Conservation (phyloP, 92 coral and sea anemone genomes). For the Parazoanthus atlanticus region DNA sequence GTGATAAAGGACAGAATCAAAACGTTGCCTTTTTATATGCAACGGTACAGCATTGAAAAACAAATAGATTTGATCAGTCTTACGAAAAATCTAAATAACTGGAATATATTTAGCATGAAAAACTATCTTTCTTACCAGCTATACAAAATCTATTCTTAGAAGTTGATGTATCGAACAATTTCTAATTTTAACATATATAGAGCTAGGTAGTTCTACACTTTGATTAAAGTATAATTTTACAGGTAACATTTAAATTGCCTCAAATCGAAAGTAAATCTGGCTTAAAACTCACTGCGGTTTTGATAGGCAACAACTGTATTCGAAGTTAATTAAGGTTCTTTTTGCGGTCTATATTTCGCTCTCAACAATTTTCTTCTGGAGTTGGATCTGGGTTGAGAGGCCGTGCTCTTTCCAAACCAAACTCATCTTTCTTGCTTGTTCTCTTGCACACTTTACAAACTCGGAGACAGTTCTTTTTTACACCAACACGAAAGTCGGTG, state of each 20-base stretch:
- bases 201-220: background rate
- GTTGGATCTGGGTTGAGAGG: background rate
- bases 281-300: background rate
- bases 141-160: no score
- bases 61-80: background rate
- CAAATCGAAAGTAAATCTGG: background rate
- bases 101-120: background rate
- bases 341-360: background rate
- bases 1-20: no score
- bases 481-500: conserved; percentile 62
- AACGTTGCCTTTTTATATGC: background rate
- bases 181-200: background rate
- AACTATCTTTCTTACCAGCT: background rate
- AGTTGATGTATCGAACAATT: background rate
- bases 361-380: background rate
- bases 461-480: background rate
- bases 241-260: background rate
- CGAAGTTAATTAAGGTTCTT: no score
- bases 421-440: background rate
- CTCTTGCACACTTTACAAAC: background rate
- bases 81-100: no score
- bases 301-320: background rate
- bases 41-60: background rate
- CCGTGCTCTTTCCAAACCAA: conserved; percentile 4
- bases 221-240: background rate